These are phyloP conservation scores for Hippocampus abdominalis DNA, from an alignment of 2,113 vertebrate genomes.

Conservation along the genomic window DNA sequence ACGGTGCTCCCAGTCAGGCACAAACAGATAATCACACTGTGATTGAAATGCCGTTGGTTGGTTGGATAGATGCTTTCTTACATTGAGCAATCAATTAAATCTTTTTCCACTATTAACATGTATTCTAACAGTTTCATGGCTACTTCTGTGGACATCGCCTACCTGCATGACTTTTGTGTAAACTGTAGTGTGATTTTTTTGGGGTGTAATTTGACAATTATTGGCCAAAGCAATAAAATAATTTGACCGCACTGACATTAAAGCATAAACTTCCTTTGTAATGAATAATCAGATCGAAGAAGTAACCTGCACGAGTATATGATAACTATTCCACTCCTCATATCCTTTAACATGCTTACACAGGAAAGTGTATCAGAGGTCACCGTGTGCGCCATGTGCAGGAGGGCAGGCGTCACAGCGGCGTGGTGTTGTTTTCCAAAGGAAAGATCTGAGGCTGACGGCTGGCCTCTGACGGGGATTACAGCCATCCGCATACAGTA, in stretches of 20 bases:
- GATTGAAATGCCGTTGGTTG: too few relatives aligned
- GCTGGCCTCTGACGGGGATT: constrained; percentile 33
- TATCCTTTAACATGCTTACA: not conserved
- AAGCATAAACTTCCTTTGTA: not conserved
- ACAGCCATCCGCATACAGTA: constrained; percentile 19
- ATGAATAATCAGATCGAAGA: not conserved
- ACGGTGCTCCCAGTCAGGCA: too few relatives aligned
- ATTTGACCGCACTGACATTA: not conserved
- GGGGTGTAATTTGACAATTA: not conserved
- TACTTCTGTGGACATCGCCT: too few relatives aligned
- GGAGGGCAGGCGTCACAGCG: constrained; percentile 2
- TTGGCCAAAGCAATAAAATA: not conserved
- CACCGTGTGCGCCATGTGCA: not conserved
- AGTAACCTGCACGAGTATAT: not conserved
- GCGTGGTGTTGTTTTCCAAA: constrained; percentile 36
- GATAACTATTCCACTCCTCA: too few relatives aligned
- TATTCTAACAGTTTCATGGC: too few relatives aligned
- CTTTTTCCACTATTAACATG: too few relatives aligned
- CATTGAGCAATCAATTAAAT: too few relatives aligned
- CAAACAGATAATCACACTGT: too few relatives aligned
- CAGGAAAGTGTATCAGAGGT: constrained; percentile 13
- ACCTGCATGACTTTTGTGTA: too few relatives aligned
- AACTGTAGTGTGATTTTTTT: not conserved
- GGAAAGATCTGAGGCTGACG: constrained; percentile 41
- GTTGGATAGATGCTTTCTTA: too few relatives aligned